Evolutionary conservation across 2,797 vertebrate genomes (phyloP), one percentile per base, ranked within the genome.

Genomic region (Esox masquinongy): DNA sequence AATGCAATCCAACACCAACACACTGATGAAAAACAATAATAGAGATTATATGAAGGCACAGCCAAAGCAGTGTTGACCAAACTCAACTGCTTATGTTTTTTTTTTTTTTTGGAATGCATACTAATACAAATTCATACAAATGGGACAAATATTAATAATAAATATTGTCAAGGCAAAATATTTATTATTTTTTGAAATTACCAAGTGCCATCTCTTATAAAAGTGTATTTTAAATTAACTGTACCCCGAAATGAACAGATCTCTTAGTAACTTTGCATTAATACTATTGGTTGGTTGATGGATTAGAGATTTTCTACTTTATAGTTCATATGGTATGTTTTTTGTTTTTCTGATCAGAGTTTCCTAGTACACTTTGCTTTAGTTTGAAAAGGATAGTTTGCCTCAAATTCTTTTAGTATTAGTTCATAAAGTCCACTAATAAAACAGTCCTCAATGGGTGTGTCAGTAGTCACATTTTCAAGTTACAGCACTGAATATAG

Each of bases 161-260:
- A 92, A 89, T 93, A 93, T 92, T 93, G 93, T 91, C 87, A 85
- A 0, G 9, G 39, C 83, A 89, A 88, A 91, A 93, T 93, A 94
- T 94, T 93, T 92, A 93, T 91, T 70, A 26, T 74, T 74, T 19
- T 77, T 76, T 29, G 88, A 91, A 91, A 91, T 91, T 90, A 92
- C 89, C 71, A 80, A 90, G 88, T 86, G 88, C 36, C 63, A 26
- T n/a, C 22, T 70, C 67, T 36, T n/a, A 51, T 34, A 39, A 24
- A 34, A 51, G 49, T 31, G 2, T 16, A 3, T 51, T 70, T 8
- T 43, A 17, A 68, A 39, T 43, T 11, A 3, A 26, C 51, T 56
- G 12, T 19, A 34, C 56, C 12, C 22, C 24, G 8, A 61, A 61
- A 26, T 66, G 17, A 43, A 19, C 9, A 68, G 2, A 68, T 43